A percentile compares a stretch with the other conserved stretches of the same genome.
Evolutionary conservation across 2,797 vertebrate species (phyloP).

Genomic region (Tragopan temminckii): DNA sequence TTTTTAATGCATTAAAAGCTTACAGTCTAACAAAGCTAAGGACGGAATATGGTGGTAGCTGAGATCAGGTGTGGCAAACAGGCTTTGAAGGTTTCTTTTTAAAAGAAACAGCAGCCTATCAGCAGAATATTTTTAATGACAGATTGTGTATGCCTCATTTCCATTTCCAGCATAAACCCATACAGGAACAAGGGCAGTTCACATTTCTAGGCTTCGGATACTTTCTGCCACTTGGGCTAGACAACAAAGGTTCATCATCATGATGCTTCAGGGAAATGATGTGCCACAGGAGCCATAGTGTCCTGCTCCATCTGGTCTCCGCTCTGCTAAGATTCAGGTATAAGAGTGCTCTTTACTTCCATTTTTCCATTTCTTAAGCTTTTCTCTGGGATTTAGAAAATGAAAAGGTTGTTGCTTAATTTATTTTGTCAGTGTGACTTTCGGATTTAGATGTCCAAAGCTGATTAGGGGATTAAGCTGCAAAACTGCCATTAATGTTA

Average conservation of each 20-base stretch:
- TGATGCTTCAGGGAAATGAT: background rate
- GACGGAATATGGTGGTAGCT: background rate
- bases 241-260: background rate
- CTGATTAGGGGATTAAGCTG: conserved; percentile 20
- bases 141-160: background rate
- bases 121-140: background rate
- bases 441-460: conserved; percentile 40
- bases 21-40: background rate
- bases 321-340: background rate
- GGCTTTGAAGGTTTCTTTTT: background rate
- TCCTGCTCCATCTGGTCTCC: background rate
- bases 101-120: background rate
- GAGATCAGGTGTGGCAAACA: background rate
- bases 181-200: background rate
- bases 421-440: conserved; percentile 41
- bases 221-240: background rate
- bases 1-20: background rate
- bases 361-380: background rate
- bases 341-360: background rate
- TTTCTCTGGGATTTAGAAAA: background rate
- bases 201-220: fast-evolving
- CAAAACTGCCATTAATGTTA: conserved; percentile 7
- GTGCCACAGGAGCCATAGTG: fast-evolving
- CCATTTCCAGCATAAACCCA: background rate
- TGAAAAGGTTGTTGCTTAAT: background rate